Evolutionary conservation across 1,140 invertebrate species (phyloP), one percentile per base, ranked within the genome.

Genomic region (Platyscapa corneri): DNA sequence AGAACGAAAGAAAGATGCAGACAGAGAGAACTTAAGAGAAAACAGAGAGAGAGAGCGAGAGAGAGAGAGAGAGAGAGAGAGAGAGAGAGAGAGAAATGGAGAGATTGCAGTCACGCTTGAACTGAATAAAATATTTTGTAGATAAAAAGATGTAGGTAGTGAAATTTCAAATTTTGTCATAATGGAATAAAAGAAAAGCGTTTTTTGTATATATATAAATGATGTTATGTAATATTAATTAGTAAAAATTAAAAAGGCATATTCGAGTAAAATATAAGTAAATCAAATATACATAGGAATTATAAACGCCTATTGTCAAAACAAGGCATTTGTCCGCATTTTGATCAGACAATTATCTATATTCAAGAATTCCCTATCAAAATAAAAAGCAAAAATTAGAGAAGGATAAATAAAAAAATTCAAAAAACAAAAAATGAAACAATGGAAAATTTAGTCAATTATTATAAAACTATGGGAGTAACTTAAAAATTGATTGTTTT

Each of bases 101-200:
- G 14, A 42, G 23, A 8, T 78, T 67, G 37, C 39, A 72, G 60
- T 49, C n/a, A 79, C 39, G 64, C 83, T 74, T 20, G 80, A 67
- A 82, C 75, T 79, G 76, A 86, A 79, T 39, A 79, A 83, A 83
- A 83, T 83, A 86, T 83, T 83, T 86, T 86, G 85, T 86, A 86
- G 85, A 77, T 74, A 30, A 82, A 82, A 67, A 79, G 6, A 77
- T 14, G 74, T 86, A 86, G 85, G 64, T 86, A 86, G 85, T 46
- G 39, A 86, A 86, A 86, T 86, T 86, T 86, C 46, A 83, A 86
- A 86, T 83, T 83, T 82, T 83, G 81, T 86, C 81, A 86, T 60
- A 79, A 39, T 80, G 39, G 72, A 76, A 12, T 65, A 83, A 75
- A 77, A 60, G 16, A 72, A 75, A 78, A 46, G 53, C 74, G 81